phyloP scores from a whole-genome alignment of 2,113 vertebrate genomes.

The Apteryx mantelli region DNA sequence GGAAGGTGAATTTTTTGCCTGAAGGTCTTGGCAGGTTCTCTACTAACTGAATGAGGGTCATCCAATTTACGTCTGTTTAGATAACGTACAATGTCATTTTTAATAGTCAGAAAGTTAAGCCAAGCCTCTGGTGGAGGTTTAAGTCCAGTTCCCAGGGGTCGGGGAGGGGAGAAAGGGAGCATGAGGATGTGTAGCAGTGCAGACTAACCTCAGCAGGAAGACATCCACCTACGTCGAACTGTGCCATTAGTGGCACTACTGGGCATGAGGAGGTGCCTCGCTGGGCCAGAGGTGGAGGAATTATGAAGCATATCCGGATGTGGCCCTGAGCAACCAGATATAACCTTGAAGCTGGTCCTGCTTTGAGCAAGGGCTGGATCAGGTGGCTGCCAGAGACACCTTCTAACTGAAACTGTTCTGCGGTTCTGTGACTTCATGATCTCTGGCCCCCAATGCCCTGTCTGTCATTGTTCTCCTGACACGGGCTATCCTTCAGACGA shows the following conservation, averaged over 20 bases:
- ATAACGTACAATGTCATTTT: neutral
- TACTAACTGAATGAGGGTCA: neutral
- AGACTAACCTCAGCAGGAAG: neutral
- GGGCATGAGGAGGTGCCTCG: neutral
- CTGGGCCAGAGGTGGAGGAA: neutral
- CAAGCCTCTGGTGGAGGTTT: neutral
- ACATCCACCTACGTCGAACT: neutral
- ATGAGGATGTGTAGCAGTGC: neutral
- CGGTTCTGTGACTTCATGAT: rapidly evolving
- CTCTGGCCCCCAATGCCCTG: neutral
- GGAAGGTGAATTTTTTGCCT: neutral
- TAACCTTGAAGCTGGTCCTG: neutral
- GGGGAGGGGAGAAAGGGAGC: neutral
- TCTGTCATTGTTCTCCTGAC: neutral
- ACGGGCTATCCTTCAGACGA: neutral
- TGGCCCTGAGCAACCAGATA: neutral
- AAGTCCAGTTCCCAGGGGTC: neutral
- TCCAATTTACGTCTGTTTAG: neutral
- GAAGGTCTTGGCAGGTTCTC: neutral
- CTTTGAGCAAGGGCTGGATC: neutral
- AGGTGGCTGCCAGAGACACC: rapidly evolving
- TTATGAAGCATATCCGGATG: neutral
- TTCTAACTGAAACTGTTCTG: neutral
- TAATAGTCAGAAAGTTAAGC: neutral
- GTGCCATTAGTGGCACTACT: rapidly evolving